These are phyloP conservation scores for Lucinisca nassula DNA, from an alignment of 2,888 invertebrate genomes.

Conservation along the genomic window DNA sequence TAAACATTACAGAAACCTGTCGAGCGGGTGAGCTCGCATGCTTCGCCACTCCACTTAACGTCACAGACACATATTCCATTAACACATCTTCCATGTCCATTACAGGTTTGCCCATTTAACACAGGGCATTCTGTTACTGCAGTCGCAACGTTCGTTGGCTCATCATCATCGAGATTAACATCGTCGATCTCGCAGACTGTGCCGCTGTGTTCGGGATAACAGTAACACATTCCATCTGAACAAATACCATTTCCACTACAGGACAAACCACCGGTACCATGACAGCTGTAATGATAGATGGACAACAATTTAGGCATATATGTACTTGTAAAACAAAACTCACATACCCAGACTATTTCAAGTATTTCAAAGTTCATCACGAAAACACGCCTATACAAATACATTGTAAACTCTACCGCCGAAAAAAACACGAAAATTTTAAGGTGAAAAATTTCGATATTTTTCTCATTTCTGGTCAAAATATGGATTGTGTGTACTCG, in stretches of 20 bases:
- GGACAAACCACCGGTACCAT: constrained; percentile 19
- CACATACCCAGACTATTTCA: too few species aligned
- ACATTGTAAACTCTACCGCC: too few species aligned
- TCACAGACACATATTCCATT: constrained; percentile 42
- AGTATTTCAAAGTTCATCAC: too few species aligned
- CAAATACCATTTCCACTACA: constrained; percentile 50
- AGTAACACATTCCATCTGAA: constrained; percentile 19
- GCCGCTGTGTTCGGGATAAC: constrained; percentile 21
- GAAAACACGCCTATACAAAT: too few species aligned
- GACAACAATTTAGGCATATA: too few species aligned
- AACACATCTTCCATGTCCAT: constrained; percentile 46
- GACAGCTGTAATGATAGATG: constrained; percentile 19
- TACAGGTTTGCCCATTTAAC: constrained; percentile 30
- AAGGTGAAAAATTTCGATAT: too few species aligned
- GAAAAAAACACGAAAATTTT: too few species aligned
- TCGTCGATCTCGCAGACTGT: constrained; percentile 22
- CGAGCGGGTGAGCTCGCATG: not conserved
- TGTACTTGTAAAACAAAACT: too few species aligned
- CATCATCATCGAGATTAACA: not conserved
- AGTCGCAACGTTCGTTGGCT: too few species aligned
- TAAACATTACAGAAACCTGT: constrained; percentile 51
- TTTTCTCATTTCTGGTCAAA: too few species aligned
- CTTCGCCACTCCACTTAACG: not conserved
- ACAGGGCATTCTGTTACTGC: not conserved
- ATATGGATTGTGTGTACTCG: too few species aligned